These are phyloP conservation scores for Puffinus mauretanicus DNA, from an alignment of 2,113 vertebrate genomes.

Conservation along the genomic window DNA sequence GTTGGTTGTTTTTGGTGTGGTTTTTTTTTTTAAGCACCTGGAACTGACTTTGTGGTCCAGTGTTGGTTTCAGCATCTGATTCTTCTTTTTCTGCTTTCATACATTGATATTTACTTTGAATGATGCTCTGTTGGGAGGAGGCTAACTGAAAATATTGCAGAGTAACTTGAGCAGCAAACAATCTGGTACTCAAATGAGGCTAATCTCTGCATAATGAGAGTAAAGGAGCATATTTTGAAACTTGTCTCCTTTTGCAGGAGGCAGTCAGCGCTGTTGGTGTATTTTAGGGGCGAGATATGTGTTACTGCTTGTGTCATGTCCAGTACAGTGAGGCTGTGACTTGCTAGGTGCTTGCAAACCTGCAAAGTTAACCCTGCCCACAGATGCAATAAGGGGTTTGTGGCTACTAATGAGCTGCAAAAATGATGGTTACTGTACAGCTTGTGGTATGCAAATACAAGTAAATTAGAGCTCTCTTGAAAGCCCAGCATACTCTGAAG, in stretches of 20 bases:
- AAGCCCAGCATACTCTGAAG: neutral
- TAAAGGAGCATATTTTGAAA: neutral
- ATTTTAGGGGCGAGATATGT: neutral
- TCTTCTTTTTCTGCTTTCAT: neutral
- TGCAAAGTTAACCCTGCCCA: neutral
- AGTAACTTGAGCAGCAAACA: neutral
- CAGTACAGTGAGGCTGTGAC: neutral
- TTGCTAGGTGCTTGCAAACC: neutral
- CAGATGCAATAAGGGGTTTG: neutral
- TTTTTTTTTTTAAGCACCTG: neutral
- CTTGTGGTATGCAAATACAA: neutral
- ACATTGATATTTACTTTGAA: neutral
- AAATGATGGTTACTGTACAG: neutral
- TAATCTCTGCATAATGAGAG: neutral
- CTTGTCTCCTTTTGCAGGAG: neutral
- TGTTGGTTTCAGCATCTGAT: neutral
- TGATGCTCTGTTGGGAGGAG: neutral
- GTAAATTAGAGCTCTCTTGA: neutral
- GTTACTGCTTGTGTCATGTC: neutral
- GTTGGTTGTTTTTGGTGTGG: neutral
- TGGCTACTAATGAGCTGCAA: neutral
- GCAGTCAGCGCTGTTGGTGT: neutral
- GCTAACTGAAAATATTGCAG: neutral
- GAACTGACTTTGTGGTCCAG: neutral
- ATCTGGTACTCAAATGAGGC: neutral